These are phyloP conservation scores for Martes martes DNA, from an alignment of 2,113 vertebrate species.

Conservation along the genomic window DNA sequence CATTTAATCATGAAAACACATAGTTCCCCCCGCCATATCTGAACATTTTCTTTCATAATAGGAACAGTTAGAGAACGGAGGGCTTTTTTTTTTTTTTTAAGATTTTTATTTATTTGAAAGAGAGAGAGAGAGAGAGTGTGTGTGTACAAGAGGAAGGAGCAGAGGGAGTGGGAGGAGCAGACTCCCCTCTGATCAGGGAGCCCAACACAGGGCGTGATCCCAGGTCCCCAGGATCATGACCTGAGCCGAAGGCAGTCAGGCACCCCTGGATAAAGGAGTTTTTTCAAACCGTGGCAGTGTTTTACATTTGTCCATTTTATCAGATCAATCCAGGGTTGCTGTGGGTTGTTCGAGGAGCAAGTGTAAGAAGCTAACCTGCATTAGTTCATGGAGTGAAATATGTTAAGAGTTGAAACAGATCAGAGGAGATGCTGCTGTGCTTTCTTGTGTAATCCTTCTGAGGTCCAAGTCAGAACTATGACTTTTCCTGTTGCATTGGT, in stretches of 20 bases:
- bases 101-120: background rate
- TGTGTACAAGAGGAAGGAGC: background rate
- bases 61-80: background rate
- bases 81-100: background rate
- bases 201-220: background rate
- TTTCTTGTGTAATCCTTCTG: background rate
- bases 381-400: background rate
- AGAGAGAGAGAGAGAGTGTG: background rate
- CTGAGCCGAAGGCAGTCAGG: background rate
- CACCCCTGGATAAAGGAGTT: background rate
- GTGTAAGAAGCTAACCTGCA: background rate
- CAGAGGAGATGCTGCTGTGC: background rate
- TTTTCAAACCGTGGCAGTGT: background rate
- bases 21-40: background rate
- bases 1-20: background rate
- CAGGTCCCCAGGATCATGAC: background rate
- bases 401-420: background rate
- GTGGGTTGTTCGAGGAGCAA: background rate
- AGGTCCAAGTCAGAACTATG: background rate
- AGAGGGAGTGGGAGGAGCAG: background rate
- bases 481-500: background rate
- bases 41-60: background rate
- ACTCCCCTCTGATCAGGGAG: background rate
- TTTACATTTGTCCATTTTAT: background rate
- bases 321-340: background rate